Evolutionary conservation across 2,113 vertebrate genomes (phyloP).

Genomic region (Coreoperca whiteheadi): DNA sequence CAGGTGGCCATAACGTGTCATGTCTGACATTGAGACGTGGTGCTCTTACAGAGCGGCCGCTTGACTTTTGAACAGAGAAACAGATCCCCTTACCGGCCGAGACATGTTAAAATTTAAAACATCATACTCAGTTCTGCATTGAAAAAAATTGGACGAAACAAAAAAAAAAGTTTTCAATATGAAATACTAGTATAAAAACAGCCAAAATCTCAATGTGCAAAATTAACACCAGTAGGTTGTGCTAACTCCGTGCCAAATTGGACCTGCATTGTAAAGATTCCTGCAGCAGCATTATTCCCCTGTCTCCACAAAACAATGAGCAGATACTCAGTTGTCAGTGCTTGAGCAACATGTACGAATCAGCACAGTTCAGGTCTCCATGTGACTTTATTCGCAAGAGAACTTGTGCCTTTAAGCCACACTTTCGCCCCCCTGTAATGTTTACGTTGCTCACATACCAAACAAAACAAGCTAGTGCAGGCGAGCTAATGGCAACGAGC

Average conservation of each 20-base stretch:
- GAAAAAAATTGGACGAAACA: too few relatives aligned
- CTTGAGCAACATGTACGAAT: not conserved
- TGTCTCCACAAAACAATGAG: not conserved
- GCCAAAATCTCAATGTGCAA: slow-evolving; percentile 50
- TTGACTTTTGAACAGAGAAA: slow-evolving; percentile 2
- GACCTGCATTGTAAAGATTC: slow-evolving; percentile 21
- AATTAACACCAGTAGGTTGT: slow-evolving; percentile 16
- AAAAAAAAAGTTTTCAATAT: slow-evolving; percentile 73
- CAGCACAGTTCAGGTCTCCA: not conserved
- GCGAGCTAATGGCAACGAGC: slow-evolving; percentile 29
- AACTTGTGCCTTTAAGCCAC: not conserved
- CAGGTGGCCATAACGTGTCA: slow-evolving; percentile 25
- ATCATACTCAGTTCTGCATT: not conserved
- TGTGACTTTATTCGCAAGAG: not conserved
- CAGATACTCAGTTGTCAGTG: not conserved
- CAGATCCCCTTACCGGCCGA: not conserved
- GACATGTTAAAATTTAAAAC: not conserved
- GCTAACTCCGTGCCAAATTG: not conserved
- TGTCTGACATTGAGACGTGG: slow-evolving; percentile 31
- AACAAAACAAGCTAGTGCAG: slow-evolving; percentile 32
- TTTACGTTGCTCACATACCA: slow-evolving; percentile 36
- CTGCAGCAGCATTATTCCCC: not conserved
- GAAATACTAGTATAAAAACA: slow-evolving; percentile 72
- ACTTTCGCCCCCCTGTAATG: slow-evolving; percentile 16
- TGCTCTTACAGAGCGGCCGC: slow-evolving; percentile 16